phyloP scores from a whole-genome alignment of 2,888 invertebrate genomes.

The Cephus rjabovi region DNA sequence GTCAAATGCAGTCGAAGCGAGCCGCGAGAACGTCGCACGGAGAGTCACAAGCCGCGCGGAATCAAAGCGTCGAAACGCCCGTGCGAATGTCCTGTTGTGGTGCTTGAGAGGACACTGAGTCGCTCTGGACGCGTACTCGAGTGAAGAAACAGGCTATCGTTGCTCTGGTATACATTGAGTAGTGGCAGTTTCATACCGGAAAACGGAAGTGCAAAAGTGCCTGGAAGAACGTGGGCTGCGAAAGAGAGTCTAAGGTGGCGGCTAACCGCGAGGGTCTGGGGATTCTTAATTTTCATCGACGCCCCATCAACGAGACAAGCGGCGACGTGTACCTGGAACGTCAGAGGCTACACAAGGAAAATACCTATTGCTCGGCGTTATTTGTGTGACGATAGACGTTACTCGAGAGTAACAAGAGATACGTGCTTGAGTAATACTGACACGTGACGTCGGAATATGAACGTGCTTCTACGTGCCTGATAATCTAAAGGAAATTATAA shows the following conservation, averaged over 20 bases:
- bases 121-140: not conserved
- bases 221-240: not conserved
- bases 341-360: not conserved
- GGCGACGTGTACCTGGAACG: not conserved
- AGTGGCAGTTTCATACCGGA: not conserved
- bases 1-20: conserved; percentile 30
- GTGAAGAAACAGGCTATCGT: not conserved
- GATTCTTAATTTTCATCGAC: not conserved
- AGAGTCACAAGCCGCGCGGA: not conserved
- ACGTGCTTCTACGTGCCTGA: not conserved
- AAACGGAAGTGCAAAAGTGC: not conserved
- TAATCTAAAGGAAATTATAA: not conserved
- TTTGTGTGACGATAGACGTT: not conserved
- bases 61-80: conserved; percentile 14
- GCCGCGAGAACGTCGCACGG: not conserved
- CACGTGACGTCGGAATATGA: not conserved
- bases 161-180: not conserved
- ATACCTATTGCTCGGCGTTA: not conserved
- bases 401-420: not conserved
- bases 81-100: conserved; percentile 23
- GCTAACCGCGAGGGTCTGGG: not conserved
- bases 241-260: not conserved
- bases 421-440: not conserved
- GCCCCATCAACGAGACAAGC: not conserved
- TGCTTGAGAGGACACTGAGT: conserved; percentile 6